phyloP scores from a whole-genome alignment of 2,888 invertebrate species.

The Rhynchonema sp. region DNA sequence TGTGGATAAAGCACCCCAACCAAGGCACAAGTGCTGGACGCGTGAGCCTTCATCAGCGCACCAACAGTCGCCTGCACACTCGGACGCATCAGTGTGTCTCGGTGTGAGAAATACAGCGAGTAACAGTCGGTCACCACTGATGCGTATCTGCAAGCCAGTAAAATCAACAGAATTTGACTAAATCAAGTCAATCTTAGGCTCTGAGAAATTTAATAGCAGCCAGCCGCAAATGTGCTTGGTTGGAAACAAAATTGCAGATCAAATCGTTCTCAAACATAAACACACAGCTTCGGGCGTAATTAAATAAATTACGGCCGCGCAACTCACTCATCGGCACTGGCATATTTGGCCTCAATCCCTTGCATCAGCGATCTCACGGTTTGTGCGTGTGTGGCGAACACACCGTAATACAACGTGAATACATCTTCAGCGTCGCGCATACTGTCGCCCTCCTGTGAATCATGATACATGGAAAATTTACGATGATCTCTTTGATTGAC shows the following conservation, averaged over 20 bases:
- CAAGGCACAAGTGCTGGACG: constrained; percentile 56
- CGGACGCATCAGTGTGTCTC: constrained; percentile 48
- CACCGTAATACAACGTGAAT: constrained; percentile 69
- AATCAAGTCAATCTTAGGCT: neutral
- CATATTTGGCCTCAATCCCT: neutral
- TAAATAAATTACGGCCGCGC: too few species aligned
- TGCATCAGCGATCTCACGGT: constrained; percentile 42
- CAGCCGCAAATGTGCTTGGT: neutral
- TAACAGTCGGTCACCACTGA: constrained; percentile 57
- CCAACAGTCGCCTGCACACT: constrained; percentile 50
- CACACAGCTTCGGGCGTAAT: too few species aligned
- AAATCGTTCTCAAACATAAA: too few species aligned
- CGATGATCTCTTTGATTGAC: too few species aligned
- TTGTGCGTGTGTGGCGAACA: constrained; percentile 75
- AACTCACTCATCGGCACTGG: neutral
- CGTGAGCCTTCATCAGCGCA: constrained; percentile 41
- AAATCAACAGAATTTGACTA: too few species aligned
- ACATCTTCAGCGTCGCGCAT: constrained; percentile 32
- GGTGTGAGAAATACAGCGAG: constrained; percentile 55
- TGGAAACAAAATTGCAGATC: too few species aligned
- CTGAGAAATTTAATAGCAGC: neutral
- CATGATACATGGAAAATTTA: too few species aligned
- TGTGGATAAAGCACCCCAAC: constrained; percentile 32
- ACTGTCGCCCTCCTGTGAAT: too few species aligned
- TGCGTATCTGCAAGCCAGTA: constrained; percentile 24